Evolutionary conservation across 2,113 vertebrate genomes (phyloP).

Genomic region (Polyodon spathula): DNA sequence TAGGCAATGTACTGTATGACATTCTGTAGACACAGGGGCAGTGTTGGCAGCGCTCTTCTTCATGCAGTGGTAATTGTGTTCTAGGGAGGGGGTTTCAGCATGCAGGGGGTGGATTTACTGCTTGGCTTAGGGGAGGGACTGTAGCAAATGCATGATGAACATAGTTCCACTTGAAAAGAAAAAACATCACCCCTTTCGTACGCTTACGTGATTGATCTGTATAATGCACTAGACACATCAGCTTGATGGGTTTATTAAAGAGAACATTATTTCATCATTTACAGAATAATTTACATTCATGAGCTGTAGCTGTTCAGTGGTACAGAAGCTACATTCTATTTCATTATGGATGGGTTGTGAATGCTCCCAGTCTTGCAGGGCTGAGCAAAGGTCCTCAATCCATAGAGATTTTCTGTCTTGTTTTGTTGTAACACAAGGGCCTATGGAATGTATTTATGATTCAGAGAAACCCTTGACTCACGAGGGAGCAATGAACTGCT

Average conservation of each 20-base stretch:
- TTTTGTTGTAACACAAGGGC: not conserved
- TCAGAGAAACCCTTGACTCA: not conserved
- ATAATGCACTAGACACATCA: not conserved
- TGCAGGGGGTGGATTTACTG: not conserved
- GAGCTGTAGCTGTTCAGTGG: not conserved
- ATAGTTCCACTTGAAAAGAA: not conserved
- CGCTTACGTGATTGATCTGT: constrained; percentile 16
- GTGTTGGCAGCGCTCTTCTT: not conserved
- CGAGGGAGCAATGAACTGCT: not conserved
- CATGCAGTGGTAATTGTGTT: not conserved
- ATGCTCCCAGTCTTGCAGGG: not conserved
- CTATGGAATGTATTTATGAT: not conserved
- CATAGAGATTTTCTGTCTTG: not conserved
- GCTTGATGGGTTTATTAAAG: not conserved
- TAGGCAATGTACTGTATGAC: too few species aligned
- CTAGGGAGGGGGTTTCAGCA: not conserved
- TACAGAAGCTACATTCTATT: not conserved
- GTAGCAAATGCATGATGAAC: not conserved
- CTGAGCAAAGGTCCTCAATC: not conserved
- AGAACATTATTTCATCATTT: not conserved
- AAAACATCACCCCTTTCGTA: not conserved
- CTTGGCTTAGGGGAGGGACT: not conserved
- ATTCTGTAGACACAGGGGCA: too few species aligned
- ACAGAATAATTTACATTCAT: not conserved
- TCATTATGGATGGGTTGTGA: not conserved